phyloP scores from a whole-genome alignment of 2,113 vertebrate species.

The Indicator maculatus region DNA sequence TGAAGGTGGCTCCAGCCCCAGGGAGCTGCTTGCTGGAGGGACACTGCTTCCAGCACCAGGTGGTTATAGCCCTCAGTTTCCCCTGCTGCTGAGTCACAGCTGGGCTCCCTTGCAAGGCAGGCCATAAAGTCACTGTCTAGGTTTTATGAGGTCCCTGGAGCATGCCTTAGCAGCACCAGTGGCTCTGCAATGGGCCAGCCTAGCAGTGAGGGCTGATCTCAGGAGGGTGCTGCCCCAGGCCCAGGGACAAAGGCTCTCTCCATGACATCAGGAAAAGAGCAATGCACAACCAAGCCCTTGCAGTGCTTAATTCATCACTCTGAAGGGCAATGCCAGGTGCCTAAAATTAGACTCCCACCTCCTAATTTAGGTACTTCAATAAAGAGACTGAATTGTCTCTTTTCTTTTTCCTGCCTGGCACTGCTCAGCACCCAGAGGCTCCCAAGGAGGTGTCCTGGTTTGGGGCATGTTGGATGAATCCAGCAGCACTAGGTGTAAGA shows the following conservation, averaged over 20 bases:
- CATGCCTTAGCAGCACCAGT: not conserved
- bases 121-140: not conserved
- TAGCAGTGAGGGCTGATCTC: not conserved
- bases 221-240: not conserved
- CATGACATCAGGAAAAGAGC: not conserved
- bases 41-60: not conserved
- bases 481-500: not conserved
- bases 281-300: not conserved
- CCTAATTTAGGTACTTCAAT: conserved; percentile 13
- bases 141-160: not conserved
- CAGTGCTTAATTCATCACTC: not conserved
- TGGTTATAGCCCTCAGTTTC: not conserved
- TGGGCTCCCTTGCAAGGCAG: not conserved
- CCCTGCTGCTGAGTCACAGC: conserved; percentile 37
- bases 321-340: not conserved
- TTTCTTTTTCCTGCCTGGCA: not conserved
- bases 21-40: not conserved
- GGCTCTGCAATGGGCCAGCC: not conserved
- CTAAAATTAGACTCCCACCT: conserved; percentile 37
- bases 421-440: not conserved
- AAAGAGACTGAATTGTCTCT: not conserved
- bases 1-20: not conserved
- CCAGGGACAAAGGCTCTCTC: not conserved
- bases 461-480: too few species aligned
- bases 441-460: not conserved